phyloP scores from a whole-genome alignment of 2,888 invertebrate species.

The Phrixothrix hirtus region DNA sequence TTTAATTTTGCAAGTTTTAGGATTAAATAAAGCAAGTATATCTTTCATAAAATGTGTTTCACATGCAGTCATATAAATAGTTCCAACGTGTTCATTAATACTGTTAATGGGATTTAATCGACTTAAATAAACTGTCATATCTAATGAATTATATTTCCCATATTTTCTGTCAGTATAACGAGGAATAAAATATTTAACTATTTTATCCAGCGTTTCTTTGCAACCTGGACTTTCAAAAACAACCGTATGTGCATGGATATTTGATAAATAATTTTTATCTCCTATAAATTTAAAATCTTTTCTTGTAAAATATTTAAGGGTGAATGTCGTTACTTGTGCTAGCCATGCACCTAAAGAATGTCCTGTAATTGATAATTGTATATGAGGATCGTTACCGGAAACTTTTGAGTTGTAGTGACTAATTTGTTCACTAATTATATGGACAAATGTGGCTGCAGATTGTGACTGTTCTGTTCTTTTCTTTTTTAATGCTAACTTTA shows the following conservation, averaged over 20 bases:
- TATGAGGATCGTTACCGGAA: neutral
- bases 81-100: slow-evolving; percentile 20
- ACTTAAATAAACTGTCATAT: slow-evolving; percentile 24
- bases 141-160: slow-evolving; percentile 19
- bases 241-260: slow-evolving; percentile 24
- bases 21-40: slow-evolving; percentile 5
- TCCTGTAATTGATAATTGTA: slow-evolving; percentile 24
- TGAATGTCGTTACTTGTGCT: slow-evolving; percentile 21
- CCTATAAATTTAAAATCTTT: slow-evolving; percentile 9
- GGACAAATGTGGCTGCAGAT: slow-evolving; percentile 22
- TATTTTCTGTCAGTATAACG: slow-evolving; percentile 13
- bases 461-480: slow-evolving; percentile 11
- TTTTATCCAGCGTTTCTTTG: slow-evolving; percentile 4
- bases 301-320: slow-evolving; percentile 16
- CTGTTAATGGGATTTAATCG: slow-evolving; percentile 17
- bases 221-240: slow-evolving; percentile 30
- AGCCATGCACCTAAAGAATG: slow-evolving; percentile 29
- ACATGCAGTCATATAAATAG: slow-evolving; percentile 8
- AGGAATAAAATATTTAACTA: slow-evolving; percentile 9
- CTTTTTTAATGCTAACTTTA: slow-evolving; percentile 7
- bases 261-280: slow-evolving; percentile 15
- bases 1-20: neutral
- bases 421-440: slow-evolving; percentile 8
- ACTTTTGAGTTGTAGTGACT: neutral
- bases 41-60: slow-evolving; percentile 11